phyloP scores from a whole-genome alignment of 2,113 vertebrate species.

The Oryzias woworae region DNA sequence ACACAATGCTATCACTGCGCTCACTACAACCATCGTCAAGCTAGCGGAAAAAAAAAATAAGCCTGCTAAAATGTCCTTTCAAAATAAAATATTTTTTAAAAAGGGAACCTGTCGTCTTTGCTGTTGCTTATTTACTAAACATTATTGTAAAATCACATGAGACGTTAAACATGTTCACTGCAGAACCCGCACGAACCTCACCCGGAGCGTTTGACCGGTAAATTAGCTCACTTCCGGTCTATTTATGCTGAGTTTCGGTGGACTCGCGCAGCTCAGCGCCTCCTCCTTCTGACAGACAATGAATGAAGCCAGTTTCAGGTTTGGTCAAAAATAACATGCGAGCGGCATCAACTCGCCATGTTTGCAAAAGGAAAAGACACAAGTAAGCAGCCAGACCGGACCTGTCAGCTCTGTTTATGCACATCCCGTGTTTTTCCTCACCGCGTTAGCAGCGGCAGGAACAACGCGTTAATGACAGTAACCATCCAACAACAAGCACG shows the following conservation, averaged over 20 bases:
- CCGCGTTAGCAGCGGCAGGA: not conserved
- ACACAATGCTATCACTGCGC: slow-evolving; percentile 10
- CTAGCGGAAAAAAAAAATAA: not conserved
- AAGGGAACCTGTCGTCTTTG: fast-evolving
- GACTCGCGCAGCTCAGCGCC: slow-evolving; percentile 55
- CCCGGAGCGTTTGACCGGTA: slow-evolving; percentile 15
- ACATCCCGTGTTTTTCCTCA: slow-evolving; percentile 2
- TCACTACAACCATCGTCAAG: slow-evolving; percentile 15
- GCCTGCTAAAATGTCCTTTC: not conserved
- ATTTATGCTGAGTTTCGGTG: not conserved
- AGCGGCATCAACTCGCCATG: not conserved
- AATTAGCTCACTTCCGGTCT: slow-evolving; percentile 25
- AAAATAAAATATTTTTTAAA: slow-evolving; percentile 28
- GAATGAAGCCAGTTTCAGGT: slow-evolving; percentile 60
- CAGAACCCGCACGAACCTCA: not conserved
- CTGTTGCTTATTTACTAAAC: not conserved
- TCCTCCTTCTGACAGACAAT: slow-evolving; percentile 61
- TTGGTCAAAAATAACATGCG: slow-evolving; percentile 24
- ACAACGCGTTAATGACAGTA: slow-evolving; percentile 1
- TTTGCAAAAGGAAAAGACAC: not conserved
- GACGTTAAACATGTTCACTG: no score
- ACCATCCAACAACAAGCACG: not conserved
- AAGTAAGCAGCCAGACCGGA: not conserved
- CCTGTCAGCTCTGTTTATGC: not conserved
- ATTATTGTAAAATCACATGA: not conserved